phyloP scores from a whole-genome alignment of 2,113 vertebrate genomes.

The Procavia capensis region DNA sequence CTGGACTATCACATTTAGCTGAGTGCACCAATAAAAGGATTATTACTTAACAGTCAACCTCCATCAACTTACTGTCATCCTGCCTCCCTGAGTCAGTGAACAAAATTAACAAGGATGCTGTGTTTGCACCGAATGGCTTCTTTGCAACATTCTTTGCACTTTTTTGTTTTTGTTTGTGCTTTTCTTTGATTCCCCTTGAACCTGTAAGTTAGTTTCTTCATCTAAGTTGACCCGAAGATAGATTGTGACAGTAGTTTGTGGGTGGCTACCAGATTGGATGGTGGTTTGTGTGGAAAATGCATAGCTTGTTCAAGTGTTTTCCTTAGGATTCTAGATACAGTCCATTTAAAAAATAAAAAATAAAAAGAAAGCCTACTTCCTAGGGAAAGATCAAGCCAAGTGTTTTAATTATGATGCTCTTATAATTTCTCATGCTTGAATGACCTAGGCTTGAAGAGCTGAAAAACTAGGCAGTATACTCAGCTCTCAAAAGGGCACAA shows the following conservation, averaged over 20 bases:
- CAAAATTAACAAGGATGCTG: constrained; percentile 48
- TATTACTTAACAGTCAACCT: constrained; percentile 78
- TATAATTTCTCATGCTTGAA: constrained; percentile 52
- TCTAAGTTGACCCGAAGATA: constrained; percentile 52
- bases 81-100: constrained; percentile 35
- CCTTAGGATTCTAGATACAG: constrained; percentile 25
- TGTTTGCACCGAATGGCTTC: neutral
- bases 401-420: constrained; percentile 59
- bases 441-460: constrained; percentile 44
- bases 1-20: constrained; percentile 75
- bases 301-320: constrained; percentile 33
- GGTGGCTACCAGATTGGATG: constrained; percentile 68
- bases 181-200: neutral
- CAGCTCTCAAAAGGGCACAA: constrained; percentile 1
- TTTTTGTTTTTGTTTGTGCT: neutral
- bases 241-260: constrained; percentile 61
- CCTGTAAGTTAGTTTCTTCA: constrained; percentile 48
- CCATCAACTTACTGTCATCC: constrained; percentile 44
- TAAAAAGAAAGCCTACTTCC: constrained; percentile 26
- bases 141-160: neutral
- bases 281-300: constrained; percentile 68
- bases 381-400: constrained; percentile 49
- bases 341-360: constrained; percentile 32
- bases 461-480: neutral
- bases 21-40: constrained; percentile 68